phyloP scores from a whole-genome alignment of 2,888 invertebrate genomes.

The Schizotus pectinicornis region DNA sequence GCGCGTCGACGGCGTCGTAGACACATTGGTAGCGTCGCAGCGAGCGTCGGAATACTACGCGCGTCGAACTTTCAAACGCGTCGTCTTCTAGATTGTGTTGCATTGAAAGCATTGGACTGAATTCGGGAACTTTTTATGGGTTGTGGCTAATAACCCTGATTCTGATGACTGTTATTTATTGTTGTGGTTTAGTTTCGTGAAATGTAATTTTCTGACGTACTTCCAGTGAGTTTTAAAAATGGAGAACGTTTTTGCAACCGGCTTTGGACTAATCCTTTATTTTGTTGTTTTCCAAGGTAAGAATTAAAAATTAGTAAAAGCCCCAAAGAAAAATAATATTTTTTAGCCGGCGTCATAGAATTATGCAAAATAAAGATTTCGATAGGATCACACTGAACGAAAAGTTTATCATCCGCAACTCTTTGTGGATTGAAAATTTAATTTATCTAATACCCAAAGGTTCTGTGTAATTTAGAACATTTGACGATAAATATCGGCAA shows the following conservation, averaged over 20 bases:
- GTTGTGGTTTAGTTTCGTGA: slow-evolving; percentile 20
- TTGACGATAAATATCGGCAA: no score
- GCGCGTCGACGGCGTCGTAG: slow-evolving; percentile 31
- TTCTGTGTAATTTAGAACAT: no score
- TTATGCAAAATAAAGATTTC: no score
- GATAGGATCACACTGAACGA: no score
- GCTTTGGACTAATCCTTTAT: slow-evolving; percentile 19
- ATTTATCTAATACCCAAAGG: no score
- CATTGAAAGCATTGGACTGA: slow-evolving; percentile 7
- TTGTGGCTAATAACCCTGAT: slow-evolving; percentile 10
- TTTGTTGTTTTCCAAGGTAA: not conserved
- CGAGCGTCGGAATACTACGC: slow-evolving; percentile 19
- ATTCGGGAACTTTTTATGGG: slow-evolving; percentile 20
- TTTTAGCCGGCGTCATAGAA: no score
- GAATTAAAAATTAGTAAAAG: not conserved
- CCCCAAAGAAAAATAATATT: no score
- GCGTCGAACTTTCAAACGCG: slow-evolving; percentile 1
- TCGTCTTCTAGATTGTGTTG: not conserved
- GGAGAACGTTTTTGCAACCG: slow-evolving; percentile 13
- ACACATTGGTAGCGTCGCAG: slow-evolving; percentile 18
- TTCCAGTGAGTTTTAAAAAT: slow-evolving; percentile 21
- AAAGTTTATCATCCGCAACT: no score
- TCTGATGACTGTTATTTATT: slow-evolving; percentile 14
- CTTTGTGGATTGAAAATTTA: no score
- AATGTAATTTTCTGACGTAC: slow-evolving; percentile 22